Evolutionary conservation across 1,140 invertebrate species (phyloP).

Genomic region (Pseudoatta argentina): DNA sequence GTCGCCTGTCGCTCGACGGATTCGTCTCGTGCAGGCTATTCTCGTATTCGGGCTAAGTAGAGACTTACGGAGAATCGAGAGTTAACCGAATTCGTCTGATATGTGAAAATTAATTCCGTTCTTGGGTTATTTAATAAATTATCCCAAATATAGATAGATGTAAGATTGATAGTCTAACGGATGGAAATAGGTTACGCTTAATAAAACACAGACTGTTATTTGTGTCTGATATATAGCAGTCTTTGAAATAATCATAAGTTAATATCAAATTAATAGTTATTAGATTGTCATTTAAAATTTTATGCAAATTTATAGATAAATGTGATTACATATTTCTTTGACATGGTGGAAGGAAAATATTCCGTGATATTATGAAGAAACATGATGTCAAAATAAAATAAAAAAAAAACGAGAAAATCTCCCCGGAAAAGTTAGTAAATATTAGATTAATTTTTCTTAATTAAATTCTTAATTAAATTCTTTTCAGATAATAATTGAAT

Average conservation of each 20-base stretch:
- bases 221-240: background rate
- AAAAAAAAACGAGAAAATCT: background rate
- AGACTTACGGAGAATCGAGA: background rate
- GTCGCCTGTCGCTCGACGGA: conserved; percentile 32
- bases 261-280: background rate
- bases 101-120: background rate
- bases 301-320: background rate
- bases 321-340: background rate
- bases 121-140: background rate
- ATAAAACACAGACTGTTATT: background rate
- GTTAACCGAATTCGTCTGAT: background rate
- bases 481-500: background rate
- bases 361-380: background rate
- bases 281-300: background rate
- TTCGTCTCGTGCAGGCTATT: conserved; percentile 66
- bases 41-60: conserved; percentile 52
- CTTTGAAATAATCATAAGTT: background rate
- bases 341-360: background rate
- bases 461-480: background rate
- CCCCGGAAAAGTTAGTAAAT: background rate
- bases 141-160: background rate
- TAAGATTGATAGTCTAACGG: background rate
- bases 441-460: background rate
- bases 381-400: background rate
- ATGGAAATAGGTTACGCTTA: background rate